phyloP scores from a whole-genome alignment of 2,888 invertebrate species.

The Mantis religiosa region DNA sequence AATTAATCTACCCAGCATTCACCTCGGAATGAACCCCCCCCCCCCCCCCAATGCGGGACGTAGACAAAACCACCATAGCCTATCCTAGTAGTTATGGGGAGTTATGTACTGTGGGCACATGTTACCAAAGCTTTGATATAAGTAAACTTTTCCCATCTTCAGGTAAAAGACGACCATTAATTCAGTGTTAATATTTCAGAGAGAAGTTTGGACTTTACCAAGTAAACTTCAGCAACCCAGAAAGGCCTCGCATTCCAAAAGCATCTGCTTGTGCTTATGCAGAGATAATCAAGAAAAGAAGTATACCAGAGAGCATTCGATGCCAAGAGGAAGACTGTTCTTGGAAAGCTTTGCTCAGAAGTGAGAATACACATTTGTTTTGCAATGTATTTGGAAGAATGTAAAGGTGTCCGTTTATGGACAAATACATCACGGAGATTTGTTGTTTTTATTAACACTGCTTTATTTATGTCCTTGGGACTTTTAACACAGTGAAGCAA shows the following conservation, averaged over 20 bases:
- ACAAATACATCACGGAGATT: background rate
- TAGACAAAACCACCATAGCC: too few relatives aligned
- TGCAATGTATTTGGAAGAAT: background rate
- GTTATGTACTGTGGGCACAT: too few relatives aligned
- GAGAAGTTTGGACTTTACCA: slow-evolving; percentile 68
- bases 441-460: too few relatives aligned
- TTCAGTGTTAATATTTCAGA: slow-evolving; percentile 44
- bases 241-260: slow-evolving; percentile 63
- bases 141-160: too few relatives aligned
- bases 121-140: too few relatives aligned
- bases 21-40: too few relatives aligned
- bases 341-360: background rate
- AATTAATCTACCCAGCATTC: too few relatives aligned
- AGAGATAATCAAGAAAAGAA: slow-evolving; percentile 11
- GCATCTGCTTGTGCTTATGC: slow-evolving; percentile 56
- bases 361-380: background rate
- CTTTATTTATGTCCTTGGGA: too few relatives aligned
- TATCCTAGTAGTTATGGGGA: too few relatives aligned
- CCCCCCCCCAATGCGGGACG: too few relatives aligned
- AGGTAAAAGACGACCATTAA: too few relatives aligned
- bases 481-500: too few relatives aligned
- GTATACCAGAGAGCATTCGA: background rate
- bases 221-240: slow-evolving; percentile 65
- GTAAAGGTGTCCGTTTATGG: background rate
- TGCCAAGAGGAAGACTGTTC: background rate